These are phyloP conservation scores for Leucopsar rothschildi DNA, from an alignment of 2,113 vertebrate species.

Conservation along the genomic window DNA sequence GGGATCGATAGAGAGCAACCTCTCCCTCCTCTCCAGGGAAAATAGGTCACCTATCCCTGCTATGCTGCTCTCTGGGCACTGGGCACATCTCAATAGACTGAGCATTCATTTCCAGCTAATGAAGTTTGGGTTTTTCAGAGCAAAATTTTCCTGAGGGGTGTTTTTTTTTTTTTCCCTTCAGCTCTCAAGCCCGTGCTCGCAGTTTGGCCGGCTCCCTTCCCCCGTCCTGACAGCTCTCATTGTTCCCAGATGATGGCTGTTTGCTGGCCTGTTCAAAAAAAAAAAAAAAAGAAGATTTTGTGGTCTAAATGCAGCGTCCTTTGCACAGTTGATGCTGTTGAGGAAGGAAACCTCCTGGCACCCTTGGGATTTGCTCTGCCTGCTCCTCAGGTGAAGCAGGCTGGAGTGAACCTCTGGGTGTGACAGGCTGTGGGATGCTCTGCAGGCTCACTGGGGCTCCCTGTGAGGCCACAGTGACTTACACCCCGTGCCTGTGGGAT, in stretches of 20 bases:
- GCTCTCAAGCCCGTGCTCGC: rapidly evolving
- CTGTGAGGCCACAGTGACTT: background rate
- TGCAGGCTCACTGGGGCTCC: rapidly evolving
- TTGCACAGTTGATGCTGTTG: background rate
- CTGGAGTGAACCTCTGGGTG: background rate
- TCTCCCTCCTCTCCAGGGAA: slow-evolving; percentile 19
- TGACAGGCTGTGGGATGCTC: background rate
- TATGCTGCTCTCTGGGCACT: background rate
- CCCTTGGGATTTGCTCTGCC: background rate
- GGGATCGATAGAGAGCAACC: background rate
- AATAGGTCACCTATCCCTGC: slow-evolving; percentile 14
- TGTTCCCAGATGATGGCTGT: slow-evolving; percentile 48
- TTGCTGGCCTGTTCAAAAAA: background rate
- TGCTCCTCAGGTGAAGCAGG: background rate
- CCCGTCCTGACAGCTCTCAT: slow-evolving; percentile 42
- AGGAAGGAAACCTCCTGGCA: background rate
- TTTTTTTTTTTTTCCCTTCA: background rate
- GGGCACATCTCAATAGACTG: background rate
- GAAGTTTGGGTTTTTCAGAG: background rate
- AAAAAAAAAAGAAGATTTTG: background rate
- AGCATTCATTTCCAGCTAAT: background rate
- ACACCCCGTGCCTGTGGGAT: background rate
- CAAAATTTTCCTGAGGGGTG: background rate
- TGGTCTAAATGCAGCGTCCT: background rate
- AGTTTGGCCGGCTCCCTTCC: slow-evolving; percentile 7